Conservation (phyloP, 2,888 invertebrate genomes). For the Marronus borbonicus region DNA sequence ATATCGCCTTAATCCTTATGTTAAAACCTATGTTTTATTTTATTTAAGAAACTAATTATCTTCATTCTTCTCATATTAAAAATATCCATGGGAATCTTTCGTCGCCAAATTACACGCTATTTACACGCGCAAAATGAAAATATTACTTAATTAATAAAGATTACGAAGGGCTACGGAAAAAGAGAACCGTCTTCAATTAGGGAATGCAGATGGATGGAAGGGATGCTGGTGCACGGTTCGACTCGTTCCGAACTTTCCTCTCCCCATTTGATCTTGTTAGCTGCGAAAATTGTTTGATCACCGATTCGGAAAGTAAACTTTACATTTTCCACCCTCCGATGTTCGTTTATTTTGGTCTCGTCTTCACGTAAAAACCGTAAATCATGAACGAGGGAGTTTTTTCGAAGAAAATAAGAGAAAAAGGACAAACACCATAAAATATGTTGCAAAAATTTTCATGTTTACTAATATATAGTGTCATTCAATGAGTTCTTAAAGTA, state of each 20-base stretch:
- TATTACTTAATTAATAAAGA: slow-evolving; percentile 47
- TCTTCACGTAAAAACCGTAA: slow-evolving; percentile 39
- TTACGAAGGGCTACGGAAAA: slow-evolving; percentile 33
- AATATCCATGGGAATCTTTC: slow-evolving; percentile 17
- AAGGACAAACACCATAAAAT: background rate
- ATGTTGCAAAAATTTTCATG: background rate
- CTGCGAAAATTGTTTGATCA: slow-evolving; percentile 71
- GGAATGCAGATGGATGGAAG: slow-evolving; percentile 58
- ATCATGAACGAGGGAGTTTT: slow-evolving; percentile 31
- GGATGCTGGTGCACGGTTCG: slow-evolving; percentile 16
- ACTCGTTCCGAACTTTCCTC: slow-evolving; percentile 40
- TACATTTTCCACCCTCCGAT: slow-evolving; percentile 63
- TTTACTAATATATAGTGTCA: too few species aligned
- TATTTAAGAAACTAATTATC: background rate
- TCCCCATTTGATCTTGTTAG: slow-evolving; percentile 68
- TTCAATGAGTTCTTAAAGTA: too few species aligned
- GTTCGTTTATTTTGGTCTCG: slow-evolving; percentile 46
- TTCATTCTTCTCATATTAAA: slow-evolving; percentile 2
- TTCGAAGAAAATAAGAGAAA: background rate
- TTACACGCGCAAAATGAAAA: slow-evolving; percentile 42
- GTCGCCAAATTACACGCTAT: slow-evolving; percentile 30
- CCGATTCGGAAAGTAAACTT: slow-evolving; percentile 69
- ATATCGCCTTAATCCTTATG: background rate
- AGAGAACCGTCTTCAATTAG: slow-evolving; percentile 60
- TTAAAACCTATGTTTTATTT: background rate